These are phyloP conservation scores for Tenebrio molitor DNA, from an alignment of 1,140 invertebrate genomes.

Conservation along the genomic window DNA sequence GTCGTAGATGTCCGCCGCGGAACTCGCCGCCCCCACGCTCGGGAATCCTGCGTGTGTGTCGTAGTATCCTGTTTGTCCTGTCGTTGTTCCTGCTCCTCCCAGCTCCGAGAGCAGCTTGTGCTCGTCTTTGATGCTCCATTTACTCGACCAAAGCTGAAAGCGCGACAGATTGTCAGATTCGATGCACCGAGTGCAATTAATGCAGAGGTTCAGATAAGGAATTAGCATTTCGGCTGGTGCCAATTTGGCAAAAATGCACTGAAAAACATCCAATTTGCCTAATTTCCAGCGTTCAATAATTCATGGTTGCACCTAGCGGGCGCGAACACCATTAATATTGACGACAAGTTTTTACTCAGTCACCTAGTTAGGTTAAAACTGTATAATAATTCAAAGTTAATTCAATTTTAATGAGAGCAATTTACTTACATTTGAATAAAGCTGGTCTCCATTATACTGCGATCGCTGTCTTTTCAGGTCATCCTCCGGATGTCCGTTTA, in stretches of 20 bases:
- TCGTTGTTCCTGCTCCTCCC: conserved; percentile 71
- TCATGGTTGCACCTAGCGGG: background rate
- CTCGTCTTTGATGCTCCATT: conserved; percentile 91
- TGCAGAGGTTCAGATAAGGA: too few relatives aligned
- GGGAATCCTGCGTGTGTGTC: conserved; percentile 74
- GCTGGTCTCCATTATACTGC: conserved; percentile 91
- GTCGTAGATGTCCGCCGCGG: conserved; percentile 78
- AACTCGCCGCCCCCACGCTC: conserved; percentile 70
- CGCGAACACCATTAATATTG: background rate
- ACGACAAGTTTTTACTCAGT: conserved; percentile 1
- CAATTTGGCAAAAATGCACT: too few relatives aligned
- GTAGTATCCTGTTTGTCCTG: conserved; percentile 71
- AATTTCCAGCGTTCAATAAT: too few relatives aligned
- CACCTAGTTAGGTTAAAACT: conserved; percentile 27
- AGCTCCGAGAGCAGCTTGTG: conserved; percentile 87
- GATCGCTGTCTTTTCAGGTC: conserved; percentile 87
- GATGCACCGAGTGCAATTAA: background rate
- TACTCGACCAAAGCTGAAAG: conserved; percentile 85
- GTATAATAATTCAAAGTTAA: conserved; percentile 43
- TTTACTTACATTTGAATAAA: conserved; percentile 70
- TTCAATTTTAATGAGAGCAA: conserved; percentile 45
- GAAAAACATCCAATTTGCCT: too few relatives aligned
- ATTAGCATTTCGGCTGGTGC: too few relatives aligned
- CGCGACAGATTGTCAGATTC: background rate
- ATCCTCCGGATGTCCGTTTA: conserved; percentile 86